Conservation (phyloP, 2,113 vertebrate species). For the Zeus faber region DNA sequence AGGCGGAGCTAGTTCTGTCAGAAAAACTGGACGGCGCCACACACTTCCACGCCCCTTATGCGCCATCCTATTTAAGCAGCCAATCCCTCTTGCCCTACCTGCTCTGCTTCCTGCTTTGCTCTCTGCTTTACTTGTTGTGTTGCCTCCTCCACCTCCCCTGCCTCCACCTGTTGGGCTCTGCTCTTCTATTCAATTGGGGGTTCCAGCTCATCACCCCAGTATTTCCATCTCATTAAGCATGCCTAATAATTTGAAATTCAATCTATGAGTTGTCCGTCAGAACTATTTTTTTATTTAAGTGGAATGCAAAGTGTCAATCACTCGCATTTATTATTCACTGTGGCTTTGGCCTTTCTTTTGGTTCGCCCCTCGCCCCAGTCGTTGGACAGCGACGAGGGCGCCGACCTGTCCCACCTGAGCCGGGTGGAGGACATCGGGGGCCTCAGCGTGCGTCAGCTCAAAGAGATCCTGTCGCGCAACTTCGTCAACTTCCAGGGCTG, state of each 20-base stretch:
- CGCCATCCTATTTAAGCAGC: too few relatives aligned
- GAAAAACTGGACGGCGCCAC: too few relatives aligned
- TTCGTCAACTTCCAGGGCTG: slow-evolving; percentile 98
- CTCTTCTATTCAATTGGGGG: too few relatives aligned
- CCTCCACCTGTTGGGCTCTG: too few relatives aligned
- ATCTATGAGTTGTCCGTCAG: too few relatives aligned
- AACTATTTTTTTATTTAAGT: not conserved
- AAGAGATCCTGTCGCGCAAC: slow-evolving; percentile 94
- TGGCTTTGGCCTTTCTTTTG: not conserved
- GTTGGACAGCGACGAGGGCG: slow-evolving; percentile 83
- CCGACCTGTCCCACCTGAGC: slow-evolving; percentile 86
- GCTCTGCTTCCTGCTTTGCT: too few relatives aligned
- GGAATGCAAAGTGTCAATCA: not conserved
- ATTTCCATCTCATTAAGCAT: not conserved
- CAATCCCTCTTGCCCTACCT: too few relatives aligned
- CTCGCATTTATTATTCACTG: not conserved
- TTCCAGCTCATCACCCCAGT: not conserved
- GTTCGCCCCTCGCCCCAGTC: slow-evolving; percentile 59
- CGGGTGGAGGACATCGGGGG: slow-evolving; percentile 81
- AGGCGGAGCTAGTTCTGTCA: not conserved
- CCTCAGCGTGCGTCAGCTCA: slow-evolving; percentile 90
- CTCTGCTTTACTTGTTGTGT: too few relatives aligned
- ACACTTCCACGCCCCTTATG: too few relatives aligned
- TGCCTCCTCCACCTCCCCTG: too few relatives aligned
- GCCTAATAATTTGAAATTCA: too few relatives aligned